phyloP scores from a whole-genome alignment of 2,113 vertebrate species.

The Gallinago undulata region DNA sequence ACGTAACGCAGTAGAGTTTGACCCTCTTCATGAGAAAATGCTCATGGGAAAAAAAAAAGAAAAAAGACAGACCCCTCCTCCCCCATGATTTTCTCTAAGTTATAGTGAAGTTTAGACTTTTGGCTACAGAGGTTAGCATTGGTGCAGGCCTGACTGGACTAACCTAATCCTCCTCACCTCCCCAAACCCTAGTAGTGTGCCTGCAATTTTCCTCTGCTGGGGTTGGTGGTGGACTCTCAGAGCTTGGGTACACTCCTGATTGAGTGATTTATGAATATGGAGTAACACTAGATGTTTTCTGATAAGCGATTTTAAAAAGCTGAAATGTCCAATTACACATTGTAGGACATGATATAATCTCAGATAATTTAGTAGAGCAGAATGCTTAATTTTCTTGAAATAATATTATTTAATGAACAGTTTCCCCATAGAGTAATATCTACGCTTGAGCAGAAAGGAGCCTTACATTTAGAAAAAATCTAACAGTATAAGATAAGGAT shows the following conservation, averaged over 20 bases:
- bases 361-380: not conserved
- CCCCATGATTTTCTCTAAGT: not conserved
- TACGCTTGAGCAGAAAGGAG: not conserved
- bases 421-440: not conserved
- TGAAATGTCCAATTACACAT: not conserved
- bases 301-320: not conserved
- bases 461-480: not conserved
- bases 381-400: not conserved
- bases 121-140: not conserved
- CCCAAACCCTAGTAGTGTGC: not conserved
- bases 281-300: not conserved
- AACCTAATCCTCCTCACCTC: not conserved
- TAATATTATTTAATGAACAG: not conserved
- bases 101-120: not conserved
- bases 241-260: not conserved
- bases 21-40: not conserved
- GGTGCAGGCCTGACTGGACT: not conserved
- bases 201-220: not conserved
- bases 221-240: not conserved
- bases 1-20: constrained; percentile 22
- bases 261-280: not conserved
- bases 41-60: not conserved
- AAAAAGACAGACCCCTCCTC: not conserved
- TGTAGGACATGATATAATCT: not conserved
- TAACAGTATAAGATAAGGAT: not conserved